Conservation (phyloP, 2,113 vertebrate species). For the Nothocercus julius region DNA sequence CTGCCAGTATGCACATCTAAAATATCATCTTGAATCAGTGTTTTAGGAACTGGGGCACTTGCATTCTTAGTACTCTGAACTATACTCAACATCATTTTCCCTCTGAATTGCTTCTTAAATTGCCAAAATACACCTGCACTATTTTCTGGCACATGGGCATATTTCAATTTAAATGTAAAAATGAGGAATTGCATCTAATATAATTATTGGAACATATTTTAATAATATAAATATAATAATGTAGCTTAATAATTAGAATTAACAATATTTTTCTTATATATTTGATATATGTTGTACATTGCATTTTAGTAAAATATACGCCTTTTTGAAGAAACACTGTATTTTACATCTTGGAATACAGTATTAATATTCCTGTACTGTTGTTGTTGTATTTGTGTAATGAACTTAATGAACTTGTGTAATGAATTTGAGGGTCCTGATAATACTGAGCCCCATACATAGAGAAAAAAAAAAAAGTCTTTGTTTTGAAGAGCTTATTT, state of each 20-base stretch:
- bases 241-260: neutral
- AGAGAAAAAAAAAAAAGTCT: neutral
- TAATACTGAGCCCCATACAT: neutral
- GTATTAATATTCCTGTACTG: neutral
- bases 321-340: neutral
- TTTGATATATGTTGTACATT: neutral
- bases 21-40: neutral
- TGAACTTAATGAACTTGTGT: neutral
- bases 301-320: neutral
- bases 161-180: neutral
- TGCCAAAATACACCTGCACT: neutral
- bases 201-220: neutral
- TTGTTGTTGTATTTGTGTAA: neutral
- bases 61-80: neutral
- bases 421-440: neutral
- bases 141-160: neutral
- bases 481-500: neutral
- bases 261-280: neutral
- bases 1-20: neutral
- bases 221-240: neutral
- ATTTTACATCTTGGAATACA: neutral
- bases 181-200: neutral
- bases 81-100: neutral
- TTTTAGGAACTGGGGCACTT: neutral
- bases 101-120: neutral